Base-by-base conservation (phyloP, 2,797 vertebrate genomes). In the Chaetophractus vellerosus region DNA sequence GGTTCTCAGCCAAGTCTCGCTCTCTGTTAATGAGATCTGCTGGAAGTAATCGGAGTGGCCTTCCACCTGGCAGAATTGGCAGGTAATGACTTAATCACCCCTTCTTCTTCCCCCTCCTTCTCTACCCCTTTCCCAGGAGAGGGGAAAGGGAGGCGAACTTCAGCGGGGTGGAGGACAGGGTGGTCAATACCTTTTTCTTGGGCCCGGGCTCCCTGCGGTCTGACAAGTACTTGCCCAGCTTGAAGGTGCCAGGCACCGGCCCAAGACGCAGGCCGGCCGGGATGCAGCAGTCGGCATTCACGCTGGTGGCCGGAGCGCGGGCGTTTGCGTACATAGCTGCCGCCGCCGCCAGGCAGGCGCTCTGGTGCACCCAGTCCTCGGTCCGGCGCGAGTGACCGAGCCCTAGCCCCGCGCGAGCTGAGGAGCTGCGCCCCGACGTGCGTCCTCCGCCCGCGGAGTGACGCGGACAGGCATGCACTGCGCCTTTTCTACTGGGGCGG, bases 211-310 rank as follows among this genome's bases (percentile, higher is more conserved):
- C 99, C 97, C 99, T 99, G 94, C 99, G 99, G 98, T 99, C 99
- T 95, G 99, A 99, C 97, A 99, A 98, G 98, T 99, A 99, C 98
- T 99, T 99, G 97, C 99, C 99, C 97, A 99, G 98, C 98, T 99
- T 99, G 98, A 99, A 99, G 98, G 98, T 97, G 95, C 99, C 99
- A 45, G 99, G 99, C 94, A 99, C 99, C 71, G 99, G 97, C 98
- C 99, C 98, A 94, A 99, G 98, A 92, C 99, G 99, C 97, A 99
- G 98, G 93, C 99, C 99, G 41, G 99, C 99, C 57, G 99, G 99
- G 98, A 99, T 99, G 99, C 98, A 99, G 99, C 99, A 99, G 97
- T 99, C 99, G 15, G 99, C 99, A 93, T 98, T 99, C 97, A 99
- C 99, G 98, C 99, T 99, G 98, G 98, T 98, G 98, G 99, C 98